These are phyloP conservation scores for Melipona bicolor DNA, from an alignment of 2,888 invertebrate species.

Conservation along the genomic window DNA sequence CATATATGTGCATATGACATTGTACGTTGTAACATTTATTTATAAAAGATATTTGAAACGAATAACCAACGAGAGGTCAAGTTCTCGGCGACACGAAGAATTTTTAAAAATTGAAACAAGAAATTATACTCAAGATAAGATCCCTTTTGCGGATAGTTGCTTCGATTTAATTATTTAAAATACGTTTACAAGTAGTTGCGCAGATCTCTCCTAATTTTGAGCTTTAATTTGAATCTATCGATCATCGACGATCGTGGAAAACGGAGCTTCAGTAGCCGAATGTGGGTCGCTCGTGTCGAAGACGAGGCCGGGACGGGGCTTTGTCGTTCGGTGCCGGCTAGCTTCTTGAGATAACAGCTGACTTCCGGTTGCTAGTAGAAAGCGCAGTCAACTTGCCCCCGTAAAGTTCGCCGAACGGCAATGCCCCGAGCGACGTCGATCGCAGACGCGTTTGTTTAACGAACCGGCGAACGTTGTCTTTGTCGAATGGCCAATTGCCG, in stretches of 20 bases:
- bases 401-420: constrained; percentile 34
- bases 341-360: constrained; percentile 65
- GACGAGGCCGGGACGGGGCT: constrained; percentile 55
- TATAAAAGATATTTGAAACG: not conserved
- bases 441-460: constrained; percentile 24
- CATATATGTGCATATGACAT: not conserved
- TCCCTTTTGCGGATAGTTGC: no score
- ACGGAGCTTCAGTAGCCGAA: constrained; percentile 6
- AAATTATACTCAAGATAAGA: not conserved
- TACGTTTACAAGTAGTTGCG: no score
- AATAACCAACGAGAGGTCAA: not conserved
- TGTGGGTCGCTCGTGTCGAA: constrained; percentile 57
- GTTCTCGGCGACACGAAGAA: not conserved
- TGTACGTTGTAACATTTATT: not conserved
- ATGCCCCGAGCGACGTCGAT: not conserved
- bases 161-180: no score
- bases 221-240: no score
- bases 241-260: not conserved
- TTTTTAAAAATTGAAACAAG: not conserved
- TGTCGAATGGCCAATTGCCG: constrained; percentile 15
- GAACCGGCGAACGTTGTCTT: not conserved
- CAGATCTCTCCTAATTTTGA: no score
- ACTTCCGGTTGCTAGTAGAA: constrained; percentile 61
- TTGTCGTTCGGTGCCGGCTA: constrained; percentile 61
- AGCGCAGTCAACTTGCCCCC: constrained; percentile 54